Evolutionary conservation across 2,113 vertebrate genomes (phyloP), one percentile per base, ranked within the genome.

Genomic region (Cyprichromis sp.): DNA sequence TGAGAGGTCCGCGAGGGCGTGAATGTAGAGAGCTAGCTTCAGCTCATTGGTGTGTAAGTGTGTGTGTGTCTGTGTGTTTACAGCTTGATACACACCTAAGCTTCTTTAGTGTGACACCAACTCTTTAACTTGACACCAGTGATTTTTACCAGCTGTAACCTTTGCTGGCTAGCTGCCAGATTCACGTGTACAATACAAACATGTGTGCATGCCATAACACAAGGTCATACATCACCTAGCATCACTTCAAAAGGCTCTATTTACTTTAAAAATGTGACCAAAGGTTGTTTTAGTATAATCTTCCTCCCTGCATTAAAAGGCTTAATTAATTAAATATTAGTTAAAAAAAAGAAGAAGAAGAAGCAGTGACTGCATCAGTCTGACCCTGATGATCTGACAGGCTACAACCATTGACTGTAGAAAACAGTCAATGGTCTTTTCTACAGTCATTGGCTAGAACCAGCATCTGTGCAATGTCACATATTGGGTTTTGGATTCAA

Each of bases 131-230:
- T 88, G 91, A 92, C 86, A 91, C 87, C 29, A 24, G 87, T 79
- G 71, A 80, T 91, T 87, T 89, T 91, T 66, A 86, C 84, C 86
- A 92, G 80, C 66, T 3, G n/a, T 92, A 87, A 89, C 89, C 83
- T 84, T 31, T 4, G 6, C 78, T 90, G 86, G 89, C 89, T 66
- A 17, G 16, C 89, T 81, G 87, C 86, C 91, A 91, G 45, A 78
- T 79, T 81, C 55, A 84, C 34, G 13, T 91, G 84, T 86, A 71
- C 79, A 40, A 31, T 53, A 54, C 38, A 29, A 73, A 61, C 63
- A 24, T 59, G 78, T 81, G 61, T 82, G 16, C 42, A 31, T 50
- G 12, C 13, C 12, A 81, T 10, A 83, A 85, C 47, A 59, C 19
- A 24, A 6, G 54, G 31, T 45, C 71, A 34, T n/a, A 16, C n/a